Base-by-base conservation (phyloP, 2,113 vertebrate species). In the Rousettus leschenaultii region DNA sequence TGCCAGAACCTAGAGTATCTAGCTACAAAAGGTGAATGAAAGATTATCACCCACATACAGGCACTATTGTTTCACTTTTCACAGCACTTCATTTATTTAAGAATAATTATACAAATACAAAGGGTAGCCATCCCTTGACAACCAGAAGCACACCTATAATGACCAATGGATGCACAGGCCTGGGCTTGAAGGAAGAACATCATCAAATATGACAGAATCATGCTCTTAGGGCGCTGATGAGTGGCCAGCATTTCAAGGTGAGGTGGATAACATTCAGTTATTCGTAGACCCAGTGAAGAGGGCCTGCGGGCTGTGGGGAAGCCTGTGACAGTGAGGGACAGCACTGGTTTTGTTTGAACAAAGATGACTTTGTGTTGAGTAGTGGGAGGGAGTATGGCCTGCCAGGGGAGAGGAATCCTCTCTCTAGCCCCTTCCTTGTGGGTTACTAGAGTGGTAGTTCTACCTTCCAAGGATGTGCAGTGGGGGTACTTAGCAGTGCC, bases 31-130 rank as follows among this genome's bases (percentile, higher is more conserved):
- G 55, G 78, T 45, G 45, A 96, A 40, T 43, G 21, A 73, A 95
- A 96, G 0, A 4, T 51, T 87, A 38, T 40, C 66, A 86, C 51
- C 57, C 73, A 90, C 12, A 7, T 80, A 4, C 22, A 95, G 55
- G 26, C 95, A 85, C 91, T 86, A 70, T 2, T 73, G 95, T 89
- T 93, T 89, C 61, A 71, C 6, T 97, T 78, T 92, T 89, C 87
- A 70, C 15, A 16, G 53, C 8, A 68, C 51, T 38, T 82, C 79
- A 75, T 53, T 96, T 91, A 94, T 51, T 95, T 71, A 68, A 91
- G 89, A 96, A 70, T 63, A 97, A 91, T 91, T 57, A 77, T 90
- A 40, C 68, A 75, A 48, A 55, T 40, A 57, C 35, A 84, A 43
- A 92, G 40, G 65, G 43, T 61, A 57, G 22, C 80, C 88, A 9